These are phyloP conservation scores for Oncopodura yosiiana DNA, from an alignment of 1,140 invertebrate genomes.

Conservation along the genomic window DNA sequence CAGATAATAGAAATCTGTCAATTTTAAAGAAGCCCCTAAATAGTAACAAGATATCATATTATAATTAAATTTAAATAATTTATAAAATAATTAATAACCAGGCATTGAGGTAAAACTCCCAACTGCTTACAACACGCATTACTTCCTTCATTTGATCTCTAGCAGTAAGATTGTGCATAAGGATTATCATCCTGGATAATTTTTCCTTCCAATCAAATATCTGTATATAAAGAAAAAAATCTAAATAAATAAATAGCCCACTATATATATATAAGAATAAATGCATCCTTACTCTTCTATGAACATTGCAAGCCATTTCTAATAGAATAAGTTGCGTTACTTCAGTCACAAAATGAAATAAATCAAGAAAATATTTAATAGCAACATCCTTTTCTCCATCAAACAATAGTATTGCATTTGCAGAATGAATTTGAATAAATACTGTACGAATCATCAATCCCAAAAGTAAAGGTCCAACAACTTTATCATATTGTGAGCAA, in stretches of 20 bases:
- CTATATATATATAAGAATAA: neutral
- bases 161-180: constrained; percentile 17
- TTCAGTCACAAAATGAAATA: constrained; percentile 13
- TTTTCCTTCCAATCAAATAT: constrained; percentile 8
- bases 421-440: constrained; percentile 19
- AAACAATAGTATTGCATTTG: constrained; percentile 18
- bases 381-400: neutral
- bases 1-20: constrained; percentile 13
- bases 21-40: constrained; percentile 9
- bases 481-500: constrained; percentile 16
- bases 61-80: neutral
- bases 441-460: constrained; percentile 21
- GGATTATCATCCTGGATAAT: constrained; percentile 9
- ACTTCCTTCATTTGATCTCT: constrained; percentile 17
- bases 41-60: neutral
- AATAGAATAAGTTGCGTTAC: constrained; percentile 12
- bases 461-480: constrained; percentile 17
- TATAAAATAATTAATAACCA: neutral
- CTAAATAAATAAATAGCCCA: neutral
- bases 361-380: constrained; percentile 5
- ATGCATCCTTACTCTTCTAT: constrained; percentile 9
- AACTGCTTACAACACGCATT: constrained; percentile 8
- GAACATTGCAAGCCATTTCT: constrained; percentile 11
- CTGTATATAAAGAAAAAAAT: neutral
- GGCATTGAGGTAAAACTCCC: constrained; percentile 12